Conservation (phyloP, 2,113 vertebrate species). For the Epinephelus cyanopodus region DNA sequence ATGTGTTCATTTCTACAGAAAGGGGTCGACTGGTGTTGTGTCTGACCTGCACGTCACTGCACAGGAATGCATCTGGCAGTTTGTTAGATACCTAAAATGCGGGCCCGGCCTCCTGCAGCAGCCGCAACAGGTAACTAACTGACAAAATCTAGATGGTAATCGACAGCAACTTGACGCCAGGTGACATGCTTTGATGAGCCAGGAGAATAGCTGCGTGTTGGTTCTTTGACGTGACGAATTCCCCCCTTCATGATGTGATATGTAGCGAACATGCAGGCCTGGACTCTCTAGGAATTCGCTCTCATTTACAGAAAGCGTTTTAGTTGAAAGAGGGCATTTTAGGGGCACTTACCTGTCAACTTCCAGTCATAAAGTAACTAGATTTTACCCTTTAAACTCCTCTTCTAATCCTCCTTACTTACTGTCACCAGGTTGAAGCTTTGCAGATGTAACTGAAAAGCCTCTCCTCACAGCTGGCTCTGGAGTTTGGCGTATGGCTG, state of each 20-base stretch:
- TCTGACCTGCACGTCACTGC: conserved; percentile 46
- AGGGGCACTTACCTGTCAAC: neutral
- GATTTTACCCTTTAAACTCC: conserved; percentile 1
- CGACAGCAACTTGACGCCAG: conserved; percentile 40
- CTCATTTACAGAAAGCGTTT: neutral
- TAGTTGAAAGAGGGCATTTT: neutral
- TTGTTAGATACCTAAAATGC: conserved; percentile 41
- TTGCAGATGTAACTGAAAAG: conserved; percentile 30
- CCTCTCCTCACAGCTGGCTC: conserved; percentile 5
- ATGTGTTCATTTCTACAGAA: conserved; percentile 22
- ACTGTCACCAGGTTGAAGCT: conserved; percentile 42
- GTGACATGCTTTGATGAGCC: conserved; percentile 37
- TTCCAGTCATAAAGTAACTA: neutral
- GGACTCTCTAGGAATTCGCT: neutral
- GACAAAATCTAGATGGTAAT: conserved; percentile 64
- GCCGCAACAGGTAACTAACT: conserved; percentile 37
- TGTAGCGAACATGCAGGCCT: neutral
- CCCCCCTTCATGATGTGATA: neutral
- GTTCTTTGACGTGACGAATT: conserved; percentile 10
- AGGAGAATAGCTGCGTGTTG: conserved; percentile 30
- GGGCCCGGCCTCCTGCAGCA: neutral
- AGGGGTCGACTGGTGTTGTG: conserved; percentile 4
- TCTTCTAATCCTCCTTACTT: conserved; percentile 28
- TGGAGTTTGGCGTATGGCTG: conserved; percentile 6
- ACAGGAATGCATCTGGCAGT: conserved; percentile 50